Base-by-base conservation (phyloP, 1,140 invertebrate species). In the Lordiphosa stackelbergi region DNA sequence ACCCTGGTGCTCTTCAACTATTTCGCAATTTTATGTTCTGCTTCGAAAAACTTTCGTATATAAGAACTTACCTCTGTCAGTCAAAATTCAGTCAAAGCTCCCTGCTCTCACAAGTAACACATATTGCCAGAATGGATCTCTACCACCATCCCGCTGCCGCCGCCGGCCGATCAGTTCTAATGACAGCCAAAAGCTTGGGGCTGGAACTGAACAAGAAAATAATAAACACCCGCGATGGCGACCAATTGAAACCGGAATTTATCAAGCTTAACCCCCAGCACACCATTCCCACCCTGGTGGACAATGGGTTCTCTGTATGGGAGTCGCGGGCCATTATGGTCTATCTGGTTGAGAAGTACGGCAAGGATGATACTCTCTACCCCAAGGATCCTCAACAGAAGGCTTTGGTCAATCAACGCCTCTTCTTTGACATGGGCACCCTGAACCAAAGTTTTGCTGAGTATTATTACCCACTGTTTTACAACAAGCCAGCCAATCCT, bases 171-270 rank as follows among this genome's bases (percentile, higher is more conserved):
- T 66, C 89, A 0, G 84, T 89, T 2, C 53, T 88, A 48, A 72
- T 90, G 49, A 66, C 75, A 9, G 88, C 85, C 12, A 88, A 88
- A 53, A 79, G 78, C 7, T 47, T 91, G 3, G 89, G 88, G 2
- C 22, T 91, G 4, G 81, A 90, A 28, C 55, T 90, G 2, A 83
- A 87, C 37, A 56, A 68, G 41, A 69, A 58, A 69, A 71, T 90
- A 4, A 86, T 91, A 0, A 90, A 94, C 71, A 73, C 94, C 0
- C 66, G 89, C 51, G 87, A 88, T 1, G 89, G 90, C 0, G 93
- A 94, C 42, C 91, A 94, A 47, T 73, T 91, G 37, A 92, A 89
- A 43, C 91, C 93, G 3, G 92, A 94, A 75, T 95, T 63, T 11
- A 0, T 58, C 0, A 72, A 88, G 58, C 73, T 79, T 16, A 88